Base-by-base conservation (phyloP, 2,113 vertebrate species). In the Dicaeum eximium region DNA sequence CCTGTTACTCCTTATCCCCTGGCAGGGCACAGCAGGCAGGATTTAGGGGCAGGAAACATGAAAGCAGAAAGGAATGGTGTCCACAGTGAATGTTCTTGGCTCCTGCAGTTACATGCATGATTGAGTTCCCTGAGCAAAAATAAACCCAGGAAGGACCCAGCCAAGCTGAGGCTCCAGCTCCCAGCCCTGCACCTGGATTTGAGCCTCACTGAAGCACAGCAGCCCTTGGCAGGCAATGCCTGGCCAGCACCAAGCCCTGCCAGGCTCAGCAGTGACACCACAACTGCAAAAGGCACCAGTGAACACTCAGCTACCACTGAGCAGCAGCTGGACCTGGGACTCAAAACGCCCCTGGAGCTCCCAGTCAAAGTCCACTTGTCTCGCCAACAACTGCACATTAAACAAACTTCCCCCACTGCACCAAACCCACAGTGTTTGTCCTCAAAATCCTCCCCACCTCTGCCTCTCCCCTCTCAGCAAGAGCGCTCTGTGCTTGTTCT, bases 131-230 rank as follows among this genome's bases (percentile, higher is more conserved):
- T 3, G 37, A 51, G 88, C 54, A 64, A 69, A 95, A 90, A 56
- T 12, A 83, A 95, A 90, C 37, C 71, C 62, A 6, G 1, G 5
- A 7, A 74, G 71, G 71, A 17, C 17, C 0, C 5, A 72, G 53
- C 78, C 21, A 23, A 69, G 64, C 38, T 44, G 13, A 10, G 80
- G 86, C 65, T 80, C 25, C 12, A 3, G 19, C 58, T 83, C 64
- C 83, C 73, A 58, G 51, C 70, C 50, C 91, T 38, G 70, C n/a
- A 37, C 30, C 30, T 38, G 88, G 66, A 35, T 37, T 21, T 14
- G 88, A 66, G 61, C 57, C 42, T 18, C 3, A 0, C 16, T 0
- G 0, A 4, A 31, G 35, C 54, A 40, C 4, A 31, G 10, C 0
- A 2, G 87, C 72, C 17, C 50, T 5, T 7, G 1, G 18, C 28